Conservation (phyloP, 2,888 invertebrate species). For the Metalampra italica region DNA sequence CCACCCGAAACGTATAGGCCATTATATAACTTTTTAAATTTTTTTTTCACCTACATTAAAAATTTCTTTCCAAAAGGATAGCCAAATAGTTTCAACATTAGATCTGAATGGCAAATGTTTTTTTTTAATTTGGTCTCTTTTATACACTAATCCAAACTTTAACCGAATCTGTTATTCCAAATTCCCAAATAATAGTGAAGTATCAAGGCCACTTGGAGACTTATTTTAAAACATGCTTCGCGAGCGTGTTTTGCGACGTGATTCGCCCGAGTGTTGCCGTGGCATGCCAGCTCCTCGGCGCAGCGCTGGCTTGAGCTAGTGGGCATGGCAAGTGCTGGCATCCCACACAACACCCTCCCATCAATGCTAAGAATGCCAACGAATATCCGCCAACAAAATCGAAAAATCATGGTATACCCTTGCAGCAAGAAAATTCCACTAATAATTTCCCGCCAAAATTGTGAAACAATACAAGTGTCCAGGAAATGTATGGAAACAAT, state of each 20-base stretch:
- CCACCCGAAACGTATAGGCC: conserved; percentile 75
- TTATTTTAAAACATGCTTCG: conserved; percentile 61
- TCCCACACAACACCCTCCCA: conserved; percentile 22
- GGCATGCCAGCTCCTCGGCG: conserved; percentile 5
- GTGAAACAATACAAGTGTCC: conserved; percentile 52
- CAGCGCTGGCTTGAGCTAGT: background rate
- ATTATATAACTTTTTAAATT: conserved; percentile 60
- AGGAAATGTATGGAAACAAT: conserved; percentile 54
- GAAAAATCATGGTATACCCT: conserved; percentile 70
- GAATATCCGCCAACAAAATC: conserved; percentile 62
- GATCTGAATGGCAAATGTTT: conserved; percentile 67
- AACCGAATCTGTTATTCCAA: conserved; percentile 71
- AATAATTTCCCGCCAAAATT: conserved; percentile 66
- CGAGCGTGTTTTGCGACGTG: conserved; percentile 62
- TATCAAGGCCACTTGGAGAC: conserved; percentile 78
- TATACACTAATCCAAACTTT: conserved; percentile 74
- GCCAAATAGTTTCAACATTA: conserved; percentile 74
- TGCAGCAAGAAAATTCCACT: conserved; percentile 68
- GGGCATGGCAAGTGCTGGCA: conserved; percentile 11
- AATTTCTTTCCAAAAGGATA: conserved; percentile 74
- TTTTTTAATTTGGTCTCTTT: conserved; percentile 72
- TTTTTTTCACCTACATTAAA: conserved; percentile 57
- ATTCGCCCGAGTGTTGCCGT: conserved; percentile 35
- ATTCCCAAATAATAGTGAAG: conserved; percentile 73
- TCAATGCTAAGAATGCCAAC: conserved; percentile 54